These are phyloP conservation scores for Eueremaeus valkanovi DNA, from an alignment of 2,888 invertebrate genomes.

Conservation along the genomic window DNA sequence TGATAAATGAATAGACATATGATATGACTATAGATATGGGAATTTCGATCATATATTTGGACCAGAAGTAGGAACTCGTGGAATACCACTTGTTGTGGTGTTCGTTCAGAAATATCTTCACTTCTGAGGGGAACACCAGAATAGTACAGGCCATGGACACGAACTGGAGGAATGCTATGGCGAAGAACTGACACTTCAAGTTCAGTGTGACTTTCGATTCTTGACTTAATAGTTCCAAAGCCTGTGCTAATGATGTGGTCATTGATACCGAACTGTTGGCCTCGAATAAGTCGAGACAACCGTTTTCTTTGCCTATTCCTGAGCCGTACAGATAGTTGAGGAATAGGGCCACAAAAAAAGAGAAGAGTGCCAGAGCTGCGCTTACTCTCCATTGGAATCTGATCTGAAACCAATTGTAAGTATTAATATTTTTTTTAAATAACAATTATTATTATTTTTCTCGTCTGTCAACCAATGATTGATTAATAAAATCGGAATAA, in stretches of 20 bases:
- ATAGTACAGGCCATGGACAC: background rate
- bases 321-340: background rate
- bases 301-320: background rate
- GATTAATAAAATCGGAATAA: too few relatives aligned
- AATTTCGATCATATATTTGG: background rate
- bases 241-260: background rate
- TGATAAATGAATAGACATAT: background rate
- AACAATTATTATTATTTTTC: background rate
- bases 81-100: slow-evolving; percentile 31
- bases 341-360: background rate
- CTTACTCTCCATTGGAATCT: background rate
- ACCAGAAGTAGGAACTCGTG: background rate
- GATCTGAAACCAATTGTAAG: slow-evolving; percentile 18
- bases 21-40: background rate
- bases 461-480: too few relatives aligned
- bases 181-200: slow-evolving; percentile 25
- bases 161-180: background rate
- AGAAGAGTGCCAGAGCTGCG: background rate
- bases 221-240: background rate
- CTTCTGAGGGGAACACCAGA: background rate
- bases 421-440: background rate
- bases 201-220: background rate
- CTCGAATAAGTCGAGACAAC: background rate
- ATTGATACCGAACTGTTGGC: background rate
- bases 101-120: slow-evolving; percentile 34